These are phyloP conservation scores for Heptranchias perlo DNA, from an alignment of 2,113 vertebrate genomes.

Conservation along the genomic window DNA sequence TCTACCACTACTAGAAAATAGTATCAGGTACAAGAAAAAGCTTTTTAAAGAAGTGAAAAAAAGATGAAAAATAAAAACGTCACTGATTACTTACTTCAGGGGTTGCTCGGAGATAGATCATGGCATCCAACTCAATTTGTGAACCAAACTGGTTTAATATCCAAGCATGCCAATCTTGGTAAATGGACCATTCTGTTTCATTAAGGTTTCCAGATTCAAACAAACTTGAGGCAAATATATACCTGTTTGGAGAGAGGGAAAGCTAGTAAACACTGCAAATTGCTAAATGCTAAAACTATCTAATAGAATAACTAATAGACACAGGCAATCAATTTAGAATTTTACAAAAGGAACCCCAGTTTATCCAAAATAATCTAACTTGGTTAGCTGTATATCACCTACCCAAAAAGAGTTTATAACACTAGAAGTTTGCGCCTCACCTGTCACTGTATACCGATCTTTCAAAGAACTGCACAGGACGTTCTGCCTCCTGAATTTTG, in stretches of 20 bases:
- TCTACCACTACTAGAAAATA: not conserved
- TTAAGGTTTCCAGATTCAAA: constrained; percentile 66
- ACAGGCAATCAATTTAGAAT: not conserved
- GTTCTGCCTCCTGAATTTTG: constrained; percentile 54
- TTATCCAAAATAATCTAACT: not conserved
- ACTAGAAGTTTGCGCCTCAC: constrained; percentile 43
- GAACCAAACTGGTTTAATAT: constrained; percentile 65
- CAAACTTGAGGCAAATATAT: constrained; percentile 71
- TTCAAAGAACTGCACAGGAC: constrained; percentile 60
- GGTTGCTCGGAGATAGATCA: constrained; percentile 71
- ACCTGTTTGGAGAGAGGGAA: constrained; percentile 52
- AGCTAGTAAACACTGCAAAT: not conserved
- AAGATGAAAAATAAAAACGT: not conserved
- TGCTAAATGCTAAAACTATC: not conserved
- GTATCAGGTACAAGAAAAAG: too few relatives aligned
- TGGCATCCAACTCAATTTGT: constrained; percentile 64
- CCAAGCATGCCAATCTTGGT: constrained; percentile 78
- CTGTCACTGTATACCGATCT: constrained; percentile 61
- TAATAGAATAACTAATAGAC: not conserved
- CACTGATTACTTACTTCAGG: constrained; percentile 57
- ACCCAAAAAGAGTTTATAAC: not conserved
- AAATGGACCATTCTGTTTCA: constrained; percentile 72
- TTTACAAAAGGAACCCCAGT: not conserved
- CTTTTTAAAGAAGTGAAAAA: not conserved
- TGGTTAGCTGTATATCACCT: not conserved